phyloP scores from a whole-genome alignment of 1,140 invertebrate genomes.

The Drosophila leontia region DNA sequence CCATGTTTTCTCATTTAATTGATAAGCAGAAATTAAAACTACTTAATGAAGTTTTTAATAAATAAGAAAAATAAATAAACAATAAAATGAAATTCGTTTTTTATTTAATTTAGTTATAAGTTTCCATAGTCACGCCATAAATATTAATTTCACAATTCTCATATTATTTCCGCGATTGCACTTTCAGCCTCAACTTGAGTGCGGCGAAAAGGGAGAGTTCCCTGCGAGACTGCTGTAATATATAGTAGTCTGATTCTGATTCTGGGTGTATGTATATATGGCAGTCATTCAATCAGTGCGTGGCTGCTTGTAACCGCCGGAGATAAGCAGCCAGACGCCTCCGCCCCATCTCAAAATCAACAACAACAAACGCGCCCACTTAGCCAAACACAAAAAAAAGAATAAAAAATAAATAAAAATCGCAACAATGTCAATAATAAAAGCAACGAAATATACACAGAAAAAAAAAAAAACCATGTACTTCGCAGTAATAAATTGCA shows the following conservation, averaged over 20 bases:
- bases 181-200: conserved; percentile 6
- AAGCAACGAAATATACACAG: conserved; percentile 19
- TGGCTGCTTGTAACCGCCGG: conserved; percentile 60
- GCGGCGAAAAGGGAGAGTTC: conserved; percentile 15
- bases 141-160: conserved; percentile 9
- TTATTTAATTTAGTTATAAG: not conserved
- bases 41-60: no score
- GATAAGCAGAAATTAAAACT: not conserved
- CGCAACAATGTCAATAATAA: conserved; percentile 53
- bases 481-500: conserved; percentile 35
- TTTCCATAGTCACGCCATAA: not conserved
- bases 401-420: not conserved
- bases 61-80: not conserved
- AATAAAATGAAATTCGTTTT: not conserved
- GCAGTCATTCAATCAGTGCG: conserved; percentile 62
- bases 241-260: conserved; percentile 22
- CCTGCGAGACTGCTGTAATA: conserved; percentile 11
- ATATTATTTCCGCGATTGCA: conserved; percentile 19
- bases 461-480: conserved; percentile 15
- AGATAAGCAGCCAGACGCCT: conserved; percentile 38
- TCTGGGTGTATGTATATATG: conserved; percentile 9
- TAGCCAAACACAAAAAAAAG: conserved; percentile 31
- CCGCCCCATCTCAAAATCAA: conserved; percentile 15
- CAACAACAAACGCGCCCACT: conserved; percentile 63
- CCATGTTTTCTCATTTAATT: no score